Conservation (phyloP, 1,140 invertebrate genomes). For the Bombus terrestris region DNA sequence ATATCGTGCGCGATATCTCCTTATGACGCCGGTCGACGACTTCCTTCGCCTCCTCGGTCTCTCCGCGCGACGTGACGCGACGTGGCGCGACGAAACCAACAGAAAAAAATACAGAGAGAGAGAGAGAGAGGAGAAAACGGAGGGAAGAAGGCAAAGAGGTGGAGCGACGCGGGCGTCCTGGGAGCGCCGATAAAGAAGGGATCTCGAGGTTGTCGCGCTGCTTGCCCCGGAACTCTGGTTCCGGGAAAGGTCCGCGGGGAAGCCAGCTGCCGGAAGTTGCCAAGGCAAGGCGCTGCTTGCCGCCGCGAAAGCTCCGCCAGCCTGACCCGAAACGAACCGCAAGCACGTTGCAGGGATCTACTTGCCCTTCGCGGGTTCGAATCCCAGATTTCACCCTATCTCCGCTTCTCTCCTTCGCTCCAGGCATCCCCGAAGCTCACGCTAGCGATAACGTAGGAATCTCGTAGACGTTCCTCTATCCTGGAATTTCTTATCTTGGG, state of each 20-base stretch:
- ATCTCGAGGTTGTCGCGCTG: constrained; percentile 46
- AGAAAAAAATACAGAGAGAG: neutral
- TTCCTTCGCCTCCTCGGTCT: constrained; percentile 23
- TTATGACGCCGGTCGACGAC: constrained; percentile 66
- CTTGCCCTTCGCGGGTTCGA: constrained; percentile 56
- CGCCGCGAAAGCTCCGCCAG: constrained; percentile 57
- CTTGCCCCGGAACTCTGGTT: constrained; percentile 70
- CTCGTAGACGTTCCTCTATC: constrained; percentile 37
- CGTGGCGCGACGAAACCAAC: constrained; percentile 19
- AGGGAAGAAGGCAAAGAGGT: neutral
- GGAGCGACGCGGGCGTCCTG: constrained; percentile 8
- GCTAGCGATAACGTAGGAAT: constrained; percentile 66
- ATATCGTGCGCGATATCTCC: constrained; percentile 65
- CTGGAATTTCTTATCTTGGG: constrained; percentile 20
- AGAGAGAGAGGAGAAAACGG: neutral
- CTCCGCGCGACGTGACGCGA: constrained; percentile 3
- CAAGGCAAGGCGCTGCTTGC: constrained; percentile 65
- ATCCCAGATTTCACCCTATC: constrained; percentile 21
- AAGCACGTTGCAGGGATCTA: constrained; percentile 63
- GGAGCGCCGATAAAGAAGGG: constrained; percentile 79
- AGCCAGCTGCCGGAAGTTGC: constrained; percentile 74
- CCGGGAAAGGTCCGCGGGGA: constrained; percentile 68
- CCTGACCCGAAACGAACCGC: constrained; percentile 45
- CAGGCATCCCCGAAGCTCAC: constrained; percentile 3
- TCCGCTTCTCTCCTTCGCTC: neutral